A percentile compares a stretch with the other conserved stretches of the same genome.
Conservation (phyloP, 2,113 vertebrate species). For the Paradoxurus hermaphroditus region DNA sequence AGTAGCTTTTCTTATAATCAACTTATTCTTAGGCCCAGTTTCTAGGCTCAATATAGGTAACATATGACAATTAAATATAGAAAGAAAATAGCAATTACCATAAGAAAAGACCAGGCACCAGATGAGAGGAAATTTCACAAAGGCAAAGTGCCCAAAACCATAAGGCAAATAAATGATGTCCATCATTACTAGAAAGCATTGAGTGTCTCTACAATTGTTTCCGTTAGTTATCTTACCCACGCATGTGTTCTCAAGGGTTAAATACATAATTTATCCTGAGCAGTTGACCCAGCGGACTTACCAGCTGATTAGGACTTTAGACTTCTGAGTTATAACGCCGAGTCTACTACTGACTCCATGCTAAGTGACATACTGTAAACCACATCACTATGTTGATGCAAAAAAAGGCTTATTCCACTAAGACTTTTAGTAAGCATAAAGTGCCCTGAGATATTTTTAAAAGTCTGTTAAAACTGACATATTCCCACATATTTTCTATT, state of each 20-base stretch:
- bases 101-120: conserved; percentile 45
- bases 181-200: conserved; percentile 9
- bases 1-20: conserved; percentile 19
- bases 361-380: conserved; percentile 2
- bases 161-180: conserved; percentile 33
- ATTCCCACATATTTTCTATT: not conserved
- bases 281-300: not conserved
- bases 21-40: not conserved
- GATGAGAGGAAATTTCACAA: conserved; percentile 34
- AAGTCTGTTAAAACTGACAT: conserved; percentile 46
- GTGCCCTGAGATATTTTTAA: conserved; percentile 22
- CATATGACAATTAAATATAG: conserved; percentile 10
- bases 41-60: conserved; percentile 21
- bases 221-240: not conserved
- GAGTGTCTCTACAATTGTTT: not conserved
- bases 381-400: not conserved
- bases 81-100: conserved; percentile 25
- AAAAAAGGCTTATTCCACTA: not conserved
- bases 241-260: not conserved
- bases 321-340: not conserved
- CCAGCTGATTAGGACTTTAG: not conserved
- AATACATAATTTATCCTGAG: not conserved
- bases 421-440: conserved; percentile 33
- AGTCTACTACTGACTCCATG: not conserved
- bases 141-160: conserved; percentile 44